Evolutionary conservation across 2,888 invertebrate species (phyloP).

Genomic region (Drosophila sordidula): DNA sequence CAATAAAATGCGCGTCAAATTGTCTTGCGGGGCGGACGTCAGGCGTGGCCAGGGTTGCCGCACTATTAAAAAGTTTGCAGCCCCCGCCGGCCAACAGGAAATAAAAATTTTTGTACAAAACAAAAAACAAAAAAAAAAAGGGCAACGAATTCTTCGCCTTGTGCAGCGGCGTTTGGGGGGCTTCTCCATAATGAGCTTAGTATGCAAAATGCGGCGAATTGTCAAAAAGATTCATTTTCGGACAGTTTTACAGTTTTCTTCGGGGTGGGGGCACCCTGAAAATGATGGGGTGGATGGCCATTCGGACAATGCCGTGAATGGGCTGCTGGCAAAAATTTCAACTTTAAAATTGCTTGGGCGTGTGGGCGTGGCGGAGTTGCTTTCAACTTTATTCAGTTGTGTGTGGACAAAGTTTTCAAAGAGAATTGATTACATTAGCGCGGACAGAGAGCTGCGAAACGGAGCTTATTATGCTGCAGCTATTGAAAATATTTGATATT

Average conservation of each 20-base stretch:
- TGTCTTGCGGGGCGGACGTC: constrained; percentile 26
- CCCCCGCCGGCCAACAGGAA: constrained; percentile 27
- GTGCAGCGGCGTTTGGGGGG: neutral
- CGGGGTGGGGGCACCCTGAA: neutral
- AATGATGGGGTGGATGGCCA: constrained; percentile 16
- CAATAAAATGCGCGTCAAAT: constrained; percentile 74
- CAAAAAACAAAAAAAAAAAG: constrained; percentile 29
- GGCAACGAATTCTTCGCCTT: constrained; percentile 61
- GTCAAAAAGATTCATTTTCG: constrained; percentile 73
- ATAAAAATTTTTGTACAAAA: constrained; percentile 12
- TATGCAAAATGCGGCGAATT: constrained; percentile 74
- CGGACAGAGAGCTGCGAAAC: constrained; percentile 11
- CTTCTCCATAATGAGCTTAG: constrained; percentile 74
- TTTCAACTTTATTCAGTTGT: constrained; percentile 51
- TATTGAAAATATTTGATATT: constrained; percentile 14
- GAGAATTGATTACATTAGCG: constrained; percentile 74
- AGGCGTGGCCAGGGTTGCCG: constrained; percentile 17
- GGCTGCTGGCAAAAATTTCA: constrained; percentile 39
- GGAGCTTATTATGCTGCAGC: constrained; percentile 36
- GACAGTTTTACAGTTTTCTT: constrained; percentile 63
- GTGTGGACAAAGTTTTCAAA: constrained; percentile 62
- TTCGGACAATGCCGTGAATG: constrained; percentile 65
- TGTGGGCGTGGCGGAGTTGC: constrained; percentile 5
- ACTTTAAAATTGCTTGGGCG: constrained; percentile 51
- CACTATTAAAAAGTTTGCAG: constrained; percentile 73